Conservation (phyloP, 2,888 invertebrate genomes). For the Leptinotarsa peninsularis region DNA sequence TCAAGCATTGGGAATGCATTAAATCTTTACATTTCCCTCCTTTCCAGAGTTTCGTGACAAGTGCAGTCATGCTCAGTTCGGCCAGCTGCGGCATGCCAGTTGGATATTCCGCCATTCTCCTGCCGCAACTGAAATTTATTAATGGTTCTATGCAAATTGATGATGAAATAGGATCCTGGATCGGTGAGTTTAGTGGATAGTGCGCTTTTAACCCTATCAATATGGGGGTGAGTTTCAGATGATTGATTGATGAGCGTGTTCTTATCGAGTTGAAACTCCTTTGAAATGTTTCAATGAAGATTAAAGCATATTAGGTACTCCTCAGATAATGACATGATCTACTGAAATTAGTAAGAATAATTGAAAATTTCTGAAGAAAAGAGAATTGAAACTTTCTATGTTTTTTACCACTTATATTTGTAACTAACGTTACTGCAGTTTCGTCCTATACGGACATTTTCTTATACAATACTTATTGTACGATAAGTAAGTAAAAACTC, state of each 20-base stretch:
- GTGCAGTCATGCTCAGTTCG: slow-evolving; percentile 77
- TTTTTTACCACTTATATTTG: no score
- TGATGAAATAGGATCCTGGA: slow-evolving; percentile 82
- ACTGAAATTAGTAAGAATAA: no score
- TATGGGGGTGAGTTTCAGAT: background rate
- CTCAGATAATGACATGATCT: no score
- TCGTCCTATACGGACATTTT: no score
- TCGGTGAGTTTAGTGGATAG: slow-evolving; percentile 68
- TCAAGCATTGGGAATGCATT: background rate
- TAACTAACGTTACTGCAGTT: no score
- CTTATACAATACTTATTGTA: no score
- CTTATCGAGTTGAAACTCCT: background rate
- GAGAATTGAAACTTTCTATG: no score
- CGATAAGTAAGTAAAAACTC: no score
- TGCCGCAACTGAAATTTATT: slow-evolving; percentile 76
- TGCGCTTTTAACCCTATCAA: background rate
- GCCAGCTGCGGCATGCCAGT: slow-evolving; percentile 85
- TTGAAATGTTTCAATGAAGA: no score
- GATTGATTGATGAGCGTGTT: background rate
- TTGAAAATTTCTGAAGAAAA: no score
- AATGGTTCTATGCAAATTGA: slow-evolving; percentile 75
- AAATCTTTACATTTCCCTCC: slow-evolving; percentile 17
- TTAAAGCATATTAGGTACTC: no score
- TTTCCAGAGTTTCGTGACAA: slow-evolving; percentile 77
- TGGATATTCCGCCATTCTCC: slow-evolving; percentile 81